phyloP scores from a whole-genome alignment of 2,797 vertebrate genomes.

The Potorous gilbertii region DNA sequence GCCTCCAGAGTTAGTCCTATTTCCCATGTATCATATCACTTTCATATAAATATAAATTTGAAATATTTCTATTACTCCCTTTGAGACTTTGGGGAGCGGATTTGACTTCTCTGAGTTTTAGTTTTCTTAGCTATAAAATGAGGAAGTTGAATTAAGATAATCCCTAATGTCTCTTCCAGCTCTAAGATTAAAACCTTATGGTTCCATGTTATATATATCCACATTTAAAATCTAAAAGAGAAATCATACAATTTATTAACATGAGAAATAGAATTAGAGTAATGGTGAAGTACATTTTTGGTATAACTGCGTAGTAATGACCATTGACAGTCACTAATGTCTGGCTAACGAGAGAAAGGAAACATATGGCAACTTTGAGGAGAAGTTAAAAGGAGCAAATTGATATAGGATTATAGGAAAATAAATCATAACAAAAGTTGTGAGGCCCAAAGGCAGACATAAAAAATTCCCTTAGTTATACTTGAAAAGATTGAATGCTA shows the following conservation, averaged over 20 bases:
- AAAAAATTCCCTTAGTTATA: background rate
- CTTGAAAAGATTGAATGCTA: slow-evolving; percentile 24
- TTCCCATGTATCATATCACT: background rate
- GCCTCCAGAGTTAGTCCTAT: background rate
- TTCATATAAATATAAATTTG: background rate
- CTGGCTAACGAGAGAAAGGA: background rate
- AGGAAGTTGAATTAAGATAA: background rate
- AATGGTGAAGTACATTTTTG: slow-evolving; percentile 29
- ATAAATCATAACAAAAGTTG: slow-evolving; percentile 15
- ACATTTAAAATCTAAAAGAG: background rate
- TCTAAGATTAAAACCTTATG: background rate
- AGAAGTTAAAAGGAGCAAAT: background rate
- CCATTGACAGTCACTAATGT: background rate
- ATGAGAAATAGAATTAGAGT: slow-evolving; percentile 18
- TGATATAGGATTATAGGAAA: background rate
- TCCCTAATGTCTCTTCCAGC: background rate
- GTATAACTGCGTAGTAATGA: slow-evolving; percentile 31
- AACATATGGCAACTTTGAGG: background rate
- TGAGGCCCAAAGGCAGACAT: background rate
- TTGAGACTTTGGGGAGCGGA: background rate
- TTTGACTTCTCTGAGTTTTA: background rate
- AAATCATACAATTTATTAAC: slow-evolving; percentile 20
- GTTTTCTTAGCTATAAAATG: background rate
- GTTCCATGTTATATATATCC: background rate
- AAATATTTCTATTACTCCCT: background rate